phyloP scores from a whole-genome alignment of 2,113 vertebrate genomes.

The Mesoclemmys tuberculata region DNA sequence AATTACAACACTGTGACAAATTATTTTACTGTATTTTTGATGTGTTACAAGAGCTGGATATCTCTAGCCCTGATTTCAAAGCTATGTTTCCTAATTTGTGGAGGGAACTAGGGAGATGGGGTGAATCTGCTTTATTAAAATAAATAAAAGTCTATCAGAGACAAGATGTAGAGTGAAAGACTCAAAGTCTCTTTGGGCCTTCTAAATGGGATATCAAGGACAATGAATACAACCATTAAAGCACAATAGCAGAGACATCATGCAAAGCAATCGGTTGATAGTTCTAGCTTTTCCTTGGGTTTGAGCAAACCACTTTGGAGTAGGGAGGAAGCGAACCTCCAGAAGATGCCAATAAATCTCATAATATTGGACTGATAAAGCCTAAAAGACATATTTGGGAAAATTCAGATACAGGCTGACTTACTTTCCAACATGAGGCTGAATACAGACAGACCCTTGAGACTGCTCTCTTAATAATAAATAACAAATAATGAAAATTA shows the following conservation, averaged over 20 bases:
- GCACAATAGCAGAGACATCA: not conserved
- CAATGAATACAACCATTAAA: not conserved
- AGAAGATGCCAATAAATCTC: not conserved
- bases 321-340: not conserved
- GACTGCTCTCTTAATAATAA: not conserved
- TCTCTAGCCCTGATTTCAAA: not conserved
- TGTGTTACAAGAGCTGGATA: not conserved
- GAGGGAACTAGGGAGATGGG: not conserved
- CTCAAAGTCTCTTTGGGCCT: not conserved
- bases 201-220: fast-evolving
- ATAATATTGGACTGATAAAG: not conserved
- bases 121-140: not conserved
- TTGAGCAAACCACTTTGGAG: not conserved
- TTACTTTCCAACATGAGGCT: not conserved
- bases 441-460: not conserved
- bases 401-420: not conserved
- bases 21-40: not conserved
- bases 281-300: not conserved
- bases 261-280: not conserved
- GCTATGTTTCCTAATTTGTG: not conserved
- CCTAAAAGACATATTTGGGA: not conserved
- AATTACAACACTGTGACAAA: not conserved
- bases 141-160: not conserved
- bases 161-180: not conserved
- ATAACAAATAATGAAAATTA: not conserved